A percentile compares a stretch with the other conserved stretches of the same genome.
Conservation (phyloP, 2,888 invertebrate genomes). For the Empis livida region DNA sequence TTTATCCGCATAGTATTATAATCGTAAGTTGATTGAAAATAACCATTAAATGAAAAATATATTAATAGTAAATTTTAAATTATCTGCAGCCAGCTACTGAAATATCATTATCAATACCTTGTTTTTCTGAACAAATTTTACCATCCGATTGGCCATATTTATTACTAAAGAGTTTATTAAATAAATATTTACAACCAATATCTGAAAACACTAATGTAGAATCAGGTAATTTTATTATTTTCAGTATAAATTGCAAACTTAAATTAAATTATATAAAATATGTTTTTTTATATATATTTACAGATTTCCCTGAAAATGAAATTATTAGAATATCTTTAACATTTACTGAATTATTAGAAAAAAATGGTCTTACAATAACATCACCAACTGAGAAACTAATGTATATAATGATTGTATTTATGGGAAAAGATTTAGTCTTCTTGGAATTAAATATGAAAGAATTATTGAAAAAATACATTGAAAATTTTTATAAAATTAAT, state of each 20-base stretch:
- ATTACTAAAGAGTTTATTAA: conserved; percentile 39
- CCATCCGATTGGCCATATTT: conserved; percentile 72
- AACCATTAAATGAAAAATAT: not conserved
- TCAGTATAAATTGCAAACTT: not conserved
- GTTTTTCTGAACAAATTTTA: conserved; percentile 50
- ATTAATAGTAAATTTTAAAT: not conserved
- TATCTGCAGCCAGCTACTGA: conserved; percentile 26
- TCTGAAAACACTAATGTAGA: conserved; percentile 17
- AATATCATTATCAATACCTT: conserved; percentile 37
- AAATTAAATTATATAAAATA: conserved; percentile 28
- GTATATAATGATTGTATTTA: conserved; percentile 35
- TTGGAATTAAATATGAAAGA: conserved; percentile 27
- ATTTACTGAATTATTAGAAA: conserved; percentile 28
- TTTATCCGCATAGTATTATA: conserved; percentile 33
- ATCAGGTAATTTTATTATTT: conserved; percentile 2
- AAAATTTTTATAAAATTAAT: conserved; percentile 21
- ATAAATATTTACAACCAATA: conserved; percentile 44
- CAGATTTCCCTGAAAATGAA: conserved; percentile 22
- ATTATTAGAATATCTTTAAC: conserved; percentile 28
- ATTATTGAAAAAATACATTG: conserved; percentile 21
- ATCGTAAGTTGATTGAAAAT: conserved; percentile 19
- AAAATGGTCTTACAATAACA: conserved; percentile 23
- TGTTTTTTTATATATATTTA: conserved; percentile 7
- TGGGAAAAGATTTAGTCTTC: conserved; percentile 32
- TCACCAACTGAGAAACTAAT: conserved; percentile 32